These are phyloP conservation scores for Mythimna vitellina DNA, from an alignment of 2,888 invertebrate genomes.

Conservation along the genomic window DNA sequence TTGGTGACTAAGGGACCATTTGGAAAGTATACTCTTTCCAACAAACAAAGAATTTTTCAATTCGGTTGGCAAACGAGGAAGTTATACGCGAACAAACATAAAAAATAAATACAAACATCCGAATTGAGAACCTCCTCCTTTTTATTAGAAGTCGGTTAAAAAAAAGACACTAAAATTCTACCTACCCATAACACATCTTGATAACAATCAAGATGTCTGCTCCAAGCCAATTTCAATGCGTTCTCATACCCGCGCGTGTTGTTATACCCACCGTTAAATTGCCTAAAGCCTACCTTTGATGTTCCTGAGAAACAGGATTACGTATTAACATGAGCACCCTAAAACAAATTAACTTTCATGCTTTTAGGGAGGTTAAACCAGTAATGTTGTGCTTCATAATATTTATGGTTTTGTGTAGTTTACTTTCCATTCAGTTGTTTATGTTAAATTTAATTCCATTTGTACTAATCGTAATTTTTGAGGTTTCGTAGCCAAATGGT, in stretches of 20 bases:
- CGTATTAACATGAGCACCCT: conserved; percentile 39
- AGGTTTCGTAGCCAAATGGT: too few relatives aligned
- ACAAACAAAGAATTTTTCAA: too few relatives aligned
- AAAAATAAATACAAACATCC: too few relatives aligned
- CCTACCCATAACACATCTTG: neutral
- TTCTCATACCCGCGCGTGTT: conserved; percentile 18
- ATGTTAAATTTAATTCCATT: too few relatives aligned
- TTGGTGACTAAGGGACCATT: too few relatives aligned
- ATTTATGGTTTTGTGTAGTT: neutral
- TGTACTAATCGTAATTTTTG: too few relatives aligned
- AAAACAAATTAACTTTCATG: conserved; percentile 56
- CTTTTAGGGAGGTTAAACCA: conserved; percentile 20
- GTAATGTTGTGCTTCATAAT: conserved; percentile 1
- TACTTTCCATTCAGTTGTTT: too few relatives aligned
- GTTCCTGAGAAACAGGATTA: conserved; percentile 41
- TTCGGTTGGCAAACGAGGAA: too few relatives aligned
- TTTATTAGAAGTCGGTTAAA: too few relatives aligned
- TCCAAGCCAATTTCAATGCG: conserved; percentile 38
- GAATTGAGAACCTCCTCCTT: too few relatives aligned
- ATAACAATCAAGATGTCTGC: neutral
- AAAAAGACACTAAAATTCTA: neutral
- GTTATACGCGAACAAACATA: too few relatives aligned
- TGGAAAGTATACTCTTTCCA: too few relatives aligned
- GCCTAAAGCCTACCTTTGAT: conserved; percentile 51
- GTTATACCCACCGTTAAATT: conserved; percentile 24